Base-by-base conservation (phyloP, 2,888 invertebrate genomes). In the Lasioglossum villosulum region DNA sequence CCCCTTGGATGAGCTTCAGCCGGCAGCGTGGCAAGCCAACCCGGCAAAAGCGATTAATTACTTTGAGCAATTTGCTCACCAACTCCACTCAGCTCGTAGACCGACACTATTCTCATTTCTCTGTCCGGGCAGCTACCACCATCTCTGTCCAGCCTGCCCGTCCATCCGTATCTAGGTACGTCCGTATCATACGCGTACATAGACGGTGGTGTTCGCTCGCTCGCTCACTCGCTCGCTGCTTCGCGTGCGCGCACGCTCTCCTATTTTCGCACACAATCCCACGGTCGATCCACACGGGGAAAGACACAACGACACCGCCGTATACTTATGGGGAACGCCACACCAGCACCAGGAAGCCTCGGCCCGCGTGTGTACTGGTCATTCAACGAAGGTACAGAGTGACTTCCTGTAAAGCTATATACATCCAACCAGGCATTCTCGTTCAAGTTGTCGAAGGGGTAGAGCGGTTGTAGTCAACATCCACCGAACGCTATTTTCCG, bases 11-110 rank as follows among this genome's bases (percentile, higher is more conserved):
- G 93, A 93, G 93, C 93, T 92, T 93, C 93, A 92, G 91, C 92
- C 93, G 91, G 92, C 93, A 92, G 92, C 93, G 92, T 93, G 92
- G 93, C 93, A 93, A 94, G 93, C 93, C 94, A 93, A 93, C 93
- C 94, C 94, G 93, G 94, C 94, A 94, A 94, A 94, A 94, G 94
- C 94, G 94, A 94, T 94, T 94, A 94, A 94, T 94, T 94, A 94
- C 94, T 94, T 94, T 94, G 94, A 94, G 94, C 94, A 94, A 94
- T 94, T 94, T 94, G 94, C 94, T 94, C 94, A 93, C 94, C 94
- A 94, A 94, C 94, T 94, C 94, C 93, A 93, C 94, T 93, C 94
- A 93, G 92, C 94, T 94, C 94, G 93, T 93, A 93, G 93, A 94
- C 94, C 94, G 93, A 94, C 94, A 94, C 94, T 94, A 94, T 94